Base-by-base conservation (phyloP, 2,797 vertebrate species). In the Amblyraja radiata region DNA sequence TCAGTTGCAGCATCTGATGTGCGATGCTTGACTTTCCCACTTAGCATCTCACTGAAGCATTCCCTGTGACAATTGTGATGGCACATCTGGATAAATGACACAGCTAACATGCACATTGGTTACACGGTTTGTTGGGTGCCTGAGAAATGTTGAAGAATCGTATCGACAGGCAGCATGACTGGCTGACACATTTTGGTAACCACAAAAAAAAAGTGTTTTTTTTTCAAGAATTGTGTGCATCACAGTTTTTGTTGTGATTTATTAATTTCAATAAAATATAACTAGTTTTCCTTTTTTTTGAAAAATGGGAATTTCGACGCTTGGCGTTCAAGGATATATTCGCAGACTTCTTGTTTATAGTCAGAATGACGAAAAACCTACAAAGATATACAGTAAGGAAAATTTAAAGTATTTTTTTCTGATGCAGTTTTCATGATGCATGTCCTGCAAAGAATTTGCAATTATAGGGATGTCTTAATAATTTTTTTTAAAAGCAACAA, bases 401-500 rank as follows among this genome's bases (percentile, higher is more conserved):
- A 54, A 58, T 46, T 58, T 25, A 28, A 76, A n/a, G 4, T 28
- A 73, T n/a, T 92, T 92, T 91, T 84, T 74, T 21, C 18, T 1
- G 14, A 76, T 76, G 39, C 54, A 71, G 25, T 46, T 91, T 91
- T 6, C 73, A 74, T 91, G 90, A 46, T 11, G 32, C 0, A 54
- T 73, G 23, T 71, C 90, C 39, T 74, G 21, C 32, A 76, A 28
- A 76, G 39, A 71, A 76, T 92, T 71, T 46, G 90, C 90, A 74
- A 76, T 76, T 23, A 76, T 74, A 92, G 54, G 68, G 71, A 16
- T 36, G 71, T 28, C 71, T 92, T 91, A 91, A 91, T 73, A 76
- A 73, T 21, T 88, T 3, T 14, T 88, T 3, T 2, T 36, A 54
- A 73, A 91, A 92, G 71, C 68, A 92, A 92, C 90, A 92, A 76